Evolutionary conservation across 1,140 invertebrate species (phyloP), one percentile per base, ranked within the genome.

Genomic region (Bombus sylvicola): DNA sequence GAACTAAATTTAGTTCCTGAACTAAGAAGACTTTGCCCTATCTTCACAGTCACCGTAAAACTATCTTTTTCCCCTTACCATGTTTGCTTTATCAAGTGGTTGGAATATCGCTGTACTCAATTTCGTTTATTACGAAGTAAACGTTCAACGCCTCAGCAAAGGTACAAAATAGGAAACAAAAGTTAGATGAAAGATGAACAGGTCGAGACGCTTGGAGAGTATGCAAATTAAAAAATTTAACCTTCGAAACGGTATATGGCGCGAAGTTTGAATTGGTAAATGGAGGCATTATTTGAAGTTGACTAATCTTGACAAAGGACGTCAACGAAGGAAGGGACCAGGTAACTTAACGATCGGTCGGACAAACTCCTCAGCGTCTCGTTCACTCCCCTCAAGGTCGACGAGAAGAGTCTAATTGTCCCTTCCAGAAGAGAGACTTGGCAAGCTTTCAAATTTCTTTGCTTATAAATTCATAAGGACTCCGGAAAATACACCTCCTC

Each of bases 1-100:
- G 79, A 66, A 83, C 91, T 93, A 93, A 93, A 93, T 93, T 92
- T 92, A 93, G 92, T 83, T 39, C 34, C 53, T 59, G 47, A 83
- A 77, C 59, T 62, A 34, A 53, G 47, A 53, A 53, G 66, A 62
- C 76, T 79, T 37, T 34, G 13, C 74, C 64, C 75, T 39, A 41
- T 31, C 64, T 37, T n/a, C n/a, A n/a, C 53, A 69, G 75, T 71
- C 74, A 68, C 59, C 34, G 59, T 47, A 68, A 34, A 66, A 81
- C 71, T 72, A 28, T 80, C 41, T 31, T 34, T n/a, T 69, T 69
- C 22, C 22, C 8, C 34, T 31, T 31, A 15, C 8, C 10, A 4
- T 37, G 9, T 10, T 68, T 31, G n/a, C 15, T 72, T 39, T 41
- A 34, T 72, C 28, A 13, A 31, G 9, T 10, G n/a, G 12, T 31